Evolutionary conservation across 2,113 vertebrate genomes (phyloP).

Genomic region (Cynoglossus semilaevis): DNA sequence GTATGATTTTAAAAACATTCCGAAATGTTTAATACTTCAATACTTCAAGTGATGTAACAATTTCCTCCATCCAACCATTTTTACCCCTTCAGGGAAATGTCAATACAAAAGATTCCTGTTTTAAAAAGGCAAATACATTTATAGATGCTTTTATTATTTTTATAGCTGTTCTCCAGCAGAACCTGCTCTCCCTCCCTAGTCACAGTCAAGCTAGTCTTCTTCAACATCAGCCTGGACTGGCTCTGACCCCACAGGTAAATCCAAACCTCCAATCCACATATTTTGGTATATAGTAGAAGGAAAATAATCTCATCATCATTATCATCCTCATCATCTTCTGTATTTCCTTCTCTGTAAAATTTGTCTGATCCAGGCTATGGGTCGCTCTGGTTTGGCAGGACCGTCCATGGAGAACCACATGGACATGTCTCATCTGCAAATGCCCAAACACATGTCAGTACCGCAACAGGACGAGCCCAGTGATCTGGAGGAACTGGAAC

Average conservation of each 20-base stretch:
- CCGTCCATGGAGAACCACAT: conserved; percentile 87
- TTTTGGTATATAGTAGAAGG: neutral
- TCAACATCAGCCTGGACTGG: conserved; percentile 88
- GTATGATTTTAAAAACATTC: too few relatives aligned
- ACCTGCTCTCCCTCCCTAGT: conserved; percentile 84
- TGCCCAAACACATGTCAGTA: conserved; percentile 83
- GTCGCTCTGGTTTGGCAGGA: conserved; percentile 84
- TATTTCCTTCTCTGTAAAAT: neutral
- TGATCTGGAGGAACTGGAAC: conserved; percentile 95
- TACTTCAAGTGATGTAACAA: too few relatives aligned
- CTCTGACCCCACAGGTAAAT: conserved; percentile 89
- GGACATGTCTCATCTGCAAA: conserved; percentile 88
- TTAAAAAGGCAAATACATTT: too few relatives aligned
- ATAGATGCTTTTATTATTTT: neutral
- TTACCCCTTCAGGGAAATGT: too few relatives aligned
- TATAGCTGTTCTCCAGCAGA: conserved; percentile 86
- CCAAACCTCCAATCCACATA: neutral
- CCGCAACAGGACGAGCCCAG: conserved; percentile 87
- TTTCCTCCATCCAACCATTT: too few relatives aligned
- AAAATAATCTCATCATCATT: too few relatives aligned
- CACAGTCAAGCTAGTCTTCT: conserved; percentile 86
- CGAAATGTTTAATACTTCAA: too few relatives aligned
- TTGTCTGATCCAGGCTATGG: conserved; percentile 77
- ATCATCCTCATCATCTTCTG: neutral
- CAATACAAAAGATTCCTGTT: too few relatives aligned